A percentile compares a stretch with the other conserved stretches of the same genome.
Conservation (phyloP, 2,113 vertebrate genomes). For the Laticauda laticaudata region DNA sequence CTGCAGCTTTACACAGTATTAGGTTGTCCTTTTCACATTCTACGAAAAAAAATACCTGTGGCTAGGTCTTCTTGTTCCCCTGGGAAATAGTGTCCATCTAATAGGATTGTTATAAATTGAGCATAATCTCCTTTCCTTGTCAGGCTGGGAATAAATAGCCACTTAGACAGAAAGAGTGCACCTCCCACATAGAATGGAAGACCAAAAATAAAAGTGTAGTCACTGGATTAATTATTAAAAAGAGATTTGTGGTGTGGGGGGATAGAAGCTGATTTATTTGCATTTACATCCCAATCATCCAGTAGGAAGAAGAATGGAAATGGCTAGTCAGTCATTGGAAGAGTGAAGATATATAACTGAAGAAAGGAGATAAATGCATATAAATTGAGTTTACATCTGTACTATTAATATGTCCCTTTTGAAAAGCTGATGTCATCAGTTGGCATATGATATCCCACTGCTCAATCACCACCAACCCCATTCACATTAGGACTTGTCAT, state of each 20-base stretch:
- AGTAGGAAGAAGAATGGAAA: slow-evolving; percentile 24
- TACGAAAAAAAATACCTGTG: too few relatives aligned
- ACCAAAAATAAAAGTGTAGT: not conserved
- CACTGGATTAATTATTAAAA: slow-evolving; percentile 49
- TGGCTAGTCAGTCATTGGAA: slow-evolving; percentile 53
- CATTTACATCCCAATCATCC: not conserved
- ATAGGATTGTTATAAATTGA: not conserved
- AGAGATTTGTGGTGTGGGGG: not conserved
- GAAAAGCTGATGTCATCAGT: not conserved
- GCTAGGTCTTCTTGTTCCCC: not conserved
- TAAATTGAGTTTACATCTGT: slow-evolving; percentile 28
- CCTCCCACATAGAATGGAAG: not conserved
- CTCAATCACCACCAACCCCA: not conserved
- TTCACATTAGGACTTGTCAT: not conserved
- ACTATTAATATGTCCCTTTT: not conserved
- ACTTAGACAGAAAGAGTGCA: not conserved
- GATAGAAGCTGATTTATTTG: slow-evolving; percentile 17
- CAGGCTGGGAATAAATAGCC: not conserved
- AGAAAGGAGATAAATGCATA: slow-evolving; percentile 40
- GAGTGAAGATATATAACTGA: slow-evolving; percentile 34
- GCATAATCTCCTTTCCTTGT: not conserved
- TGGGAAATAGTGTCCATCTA: not conserved
- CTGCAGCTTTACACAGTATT: not conserved
- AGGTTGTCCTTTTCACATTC: not conserved
- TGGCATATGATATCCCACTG: slow-evolving; percentile 2